Base-by-base conservation (phyloP, 2,113 vertebrate species). In the Sturnus vulgaris region DNA sequence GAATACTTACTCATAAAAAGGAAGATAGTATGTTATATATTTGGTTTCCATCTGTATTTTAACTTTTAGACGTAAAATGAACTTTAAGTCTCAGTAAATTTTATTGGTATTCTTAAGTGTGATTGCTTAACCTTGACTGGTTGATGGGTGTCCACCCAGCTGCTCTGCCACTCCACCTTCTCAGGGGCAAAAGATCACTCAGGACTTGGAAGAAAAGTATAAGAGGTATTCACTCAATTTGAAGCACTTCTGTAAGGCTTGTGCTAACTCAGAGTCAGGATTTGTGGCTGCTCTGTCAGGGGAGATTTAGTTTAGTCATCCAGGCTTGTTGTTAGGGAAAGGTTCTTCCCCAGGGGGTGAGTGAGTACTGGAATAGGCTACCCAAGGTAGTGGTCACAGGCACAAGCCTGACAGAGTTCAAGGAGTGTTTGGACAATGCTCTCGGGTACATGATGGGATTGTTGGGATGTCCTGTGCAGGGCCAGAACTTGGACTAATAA, bases 211-310 rank as follows among this genome's bases (percentile, higher is more conserved):
- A 73, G 28, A 85, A 64, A 82, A 17, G 4, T 40, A 0, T 75
- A 19, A 33, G 30, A 44, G 12, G 10, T 31, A 35, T 4, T 31
- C 22, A 20, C 46, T 57, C 15, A 33, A 0, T 82, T 71, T 79
- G 42, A 90, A 81, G 11, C 33, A 8, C 24, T 65, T 7, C 8
- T 15, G 4, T 44, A 20, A 68, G 22, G 21, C 33, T 73, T 1
- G 0, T 15, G 37, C 18, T 64, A n/a, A 10, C 46, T 5, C 0
- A 1, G 25, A 11, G 15, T 31, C 30, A 16, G 59, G 55, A 52
- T 53, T 35, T 39, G 18, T 39, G 25, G 21, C 18, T 1, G 0
- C 6, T 21, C 2, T 39, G 49, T 49, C n/a, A 70, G 30, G 6
- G 35, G 10, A 31, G 30, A 56, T 64, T 49, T 18, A 35, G 13